Evolutionary conservation across 1,140 invertebrate species (phyloP), one percentile per base, ranked within the genome.

Genomic region (Streblospio benedicti): DNA sequence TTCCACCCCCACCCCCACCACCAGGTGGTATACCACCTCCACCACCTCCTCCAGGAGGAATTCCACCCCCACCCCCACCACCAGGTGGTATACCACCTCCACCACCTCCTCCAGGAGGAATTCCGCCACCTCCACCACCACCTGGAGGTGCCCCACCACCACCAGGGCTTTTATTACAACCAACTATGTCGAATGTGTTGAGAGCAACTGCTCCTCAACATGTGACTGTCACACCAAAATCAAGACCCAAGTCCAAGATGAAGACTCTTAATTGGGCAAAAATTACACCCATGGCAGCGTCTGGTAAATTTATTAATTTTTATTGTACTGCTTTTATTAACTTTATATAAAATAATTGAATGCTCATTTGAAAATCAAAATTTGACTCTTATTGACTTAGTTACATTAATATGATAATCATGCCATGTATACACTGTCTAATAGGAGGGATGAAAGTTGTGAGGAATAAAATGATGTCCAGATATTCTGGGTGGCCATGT

Each of bases 1-100:
- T 81, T 79, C 59, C 77, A 78, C 56, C 83, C 77, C 69, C 78
- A 76, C 43, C 67, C 44, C 54, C 70, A 14, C 59, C 69, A 25
- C 16, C 68, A 68, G 2, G 28, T 32, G 25, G 44, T 49, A 25
- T 28, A 20, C 31, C 5, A 27, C 45, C 28, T 28, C 77, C 78
- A 14, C 58, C 52, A 5, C 31, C 53, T 18, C 62, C 53, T 31
- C 3, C 45, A 52, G 33, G 23, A 14, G 14, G 49, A 62, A 27
- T 35, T 6, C 47, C 25, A 0, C 47, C 54, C 23, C 43, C 49
- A 45, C 54, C 52, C 9, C 52, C 54, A 31, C 54, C 54, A 6
- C 43, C 28, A 33, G 30, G 31, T n/a, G 53, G n/a, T 6, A 12
- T 33, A 5, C 31, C 44, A 27, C 38, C 47, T 23, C 41, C 56